A percentile compares a stretch with the other conserved stretches of the same genome.
Evolutionary conservation across 2,888 invertebrate species (phyloP).

Genomic region (Dynastes maya): DNA sequence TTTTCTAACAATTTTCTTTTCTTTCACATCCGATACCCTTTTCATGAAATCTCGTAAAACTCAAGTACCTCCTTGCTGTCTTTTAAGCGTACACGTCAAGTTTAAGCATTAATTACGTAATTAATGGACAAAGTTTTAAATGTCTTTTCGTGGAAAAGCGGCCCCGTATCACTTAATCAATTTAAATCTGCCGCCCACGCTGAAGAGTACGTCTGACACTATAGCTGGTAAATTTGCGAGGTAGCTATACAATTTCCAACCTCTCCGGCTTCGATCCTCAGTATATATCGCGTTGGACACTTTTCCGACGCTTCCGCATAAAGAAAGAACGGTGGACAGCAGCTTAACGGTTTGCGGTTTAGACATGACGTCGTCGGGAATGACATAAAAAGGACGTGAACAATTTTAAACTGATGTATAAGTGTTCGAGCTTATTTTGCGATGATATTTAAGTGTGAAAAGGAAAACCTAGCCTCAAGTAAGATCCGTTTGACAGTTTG

Average conservation of each 20-base stretch:
- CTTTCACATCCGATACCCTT: not conserved
- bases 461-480: no score
- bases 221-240: not conserved
- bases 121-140: conserved; percentile 16
- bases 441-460: no score
- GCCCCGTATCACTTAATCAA: conserved; percentile 7
- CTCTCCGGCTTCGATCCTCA: no score
- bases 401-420: not conserved
- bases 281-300: no score
- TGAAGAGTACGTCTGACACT: no score
- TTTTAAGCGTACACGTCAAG: not conserved
- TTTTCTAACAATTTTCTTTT: no score
- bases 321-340: not conserved
- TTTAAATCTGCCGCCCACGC: not conserved
- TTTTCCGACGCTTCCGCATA: no score
- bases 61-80: not conserved
- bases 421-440: no score
- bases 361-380: not conserved
- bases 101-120: conserved; percentile 1
- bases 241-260: no score
- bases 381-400: not conserved
- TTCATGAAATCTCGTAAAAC: not conserved
- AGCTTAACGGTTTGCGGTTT: conserved; percentile 9
- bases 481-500: no score
- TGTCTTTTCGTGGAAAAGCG: not conserved